Base-by-base conservation (phyloP, 92 coral and sea anemone genomes). In the Heliopora coerulea region DNA sequence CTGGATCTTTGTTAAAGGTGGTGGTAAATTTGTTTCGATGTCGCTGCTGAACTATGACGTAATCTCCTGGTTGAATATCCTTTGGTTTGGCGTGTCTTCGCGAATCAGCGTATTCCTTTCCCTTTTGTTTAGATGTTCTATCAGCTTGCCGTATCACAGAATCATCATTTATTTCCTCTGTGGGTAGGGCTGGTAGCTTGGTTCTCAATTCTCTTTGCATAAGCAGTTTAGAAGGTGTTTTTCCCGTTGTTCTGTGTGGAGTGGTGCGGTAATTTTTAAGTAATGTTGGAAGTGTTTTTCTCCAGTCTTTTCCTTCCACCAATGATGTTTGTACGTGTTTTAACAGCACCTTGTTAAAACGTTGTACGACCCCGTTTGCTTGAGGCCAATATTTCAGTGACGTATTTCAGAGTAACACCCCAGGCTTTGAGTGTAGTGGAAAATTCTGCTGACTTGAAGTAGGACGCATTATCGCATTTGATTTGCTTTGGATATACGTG, bases 401-500 rank as follows among this genome's bases (percentile, higher is more conserved):
- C 41, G 74, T 62, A 3, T 72, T 49, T 1, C 30, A n/a, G n/a
- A n/a, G 74, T 33, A 73, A 28, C 39, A 60, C 44, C 15, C 68
- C 63, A 40, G 41, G 56, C 26, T 59, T 13, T 54, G 44, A 40
- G 56, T 72, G 40, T 69, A 24, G n/a, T 62, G 58, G 42, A 80
- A 80, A 31, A 57, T 73, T 57, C 33, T 35, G 12, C 67, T 41
- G 49, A 60, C 40, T 10, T 31, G 59, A 18, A 74, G 79, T 30
- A 79, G 84, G 12, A 74, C 85, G 49, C n/a, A n/a, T 80, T 72
- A 42, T 80, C 80, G 18, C 52, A 68, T 19, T 59, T 62, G 20
- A 80, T 19, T 52, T 21, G 24, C 23, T 20, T 33, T 0, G 80
- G 80, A 25, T 73, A 34, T 21, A 74, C 80, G 11, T 62, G 66